phyloP scores from a whole-genome alignment of 2,113 vertebrate species.

The Xyliphius kryptos region DNA sequence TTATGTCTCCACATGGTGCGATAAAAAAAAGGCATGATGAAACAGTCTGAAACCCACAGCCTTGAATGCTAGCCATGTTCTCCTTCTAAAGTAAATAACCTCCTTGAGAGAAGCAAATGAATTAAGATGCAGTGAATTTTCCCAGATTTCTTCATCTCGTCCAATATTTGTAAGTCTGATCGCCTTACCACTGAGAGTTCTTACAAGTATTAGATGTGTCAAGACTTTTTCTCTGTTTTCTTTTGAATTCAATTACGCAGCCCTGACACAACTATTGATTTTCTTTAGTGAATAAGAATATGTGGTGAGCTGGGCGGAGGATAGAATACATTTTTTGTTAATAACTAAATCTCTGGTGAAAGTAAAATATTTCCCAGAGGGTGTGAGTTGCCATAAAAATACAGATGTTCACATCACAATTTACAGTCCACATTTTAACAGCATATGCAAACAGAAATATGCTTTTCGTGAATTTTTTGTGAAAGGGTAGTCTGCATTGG shows the following conservation, averaged over 20 bases:
- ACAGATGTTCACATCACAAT: too few species aligned
- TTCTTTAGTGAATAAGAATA: slow-evolving; percentile 34
- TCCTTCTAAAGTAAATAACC: slow-evolving; percentile 1
- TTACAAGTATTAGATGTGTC: slow-evolving; percentile 32
- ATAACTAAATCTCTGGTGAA: slow-evolving; percentile 11
- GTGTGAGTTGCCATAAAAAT: too few species aligned
- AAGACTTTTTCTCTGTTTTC: slow-evolving; percentile 20
- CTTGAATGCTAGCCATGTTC: too few species aligned
- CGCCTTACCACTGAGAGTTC: slow-evolving; percentile 21
- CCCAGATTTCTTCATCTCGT: slow-evolving; percentile 15
- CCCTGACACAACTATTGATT: slow-evolving; percentile 29
- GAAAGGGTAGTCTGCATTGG: too few species aligned
- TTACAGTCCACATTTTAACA: too few species aligned
- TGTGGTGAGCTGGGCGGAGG: not conserved
- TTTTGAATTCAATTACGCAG: slow-evolving; percentile 43
- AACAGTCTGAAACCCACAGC: slow-evolving; percentile 35
- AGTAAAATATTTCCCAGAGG: not conserved
- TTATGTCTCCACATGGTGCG: too few species aligned
- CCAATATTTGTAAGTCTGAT: slow-evolving; percentile 35
- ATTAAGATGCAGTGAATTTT: slow-evolving; percentile 25
- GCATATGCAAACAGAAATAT: too few species aligned
- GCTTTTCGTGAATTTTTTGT: too few species aligned
- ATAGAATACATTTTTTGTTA: slow-evolving; percentile 8
- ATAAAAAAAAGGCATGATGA: slow-evolving; percentile 28
- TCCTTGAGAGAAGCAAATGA: slow-evolving; percentile 21